phyloP scores from a whole-genome alignment of 2,888 invertebrate genomes.

The Harmothoe impar region DNA sequence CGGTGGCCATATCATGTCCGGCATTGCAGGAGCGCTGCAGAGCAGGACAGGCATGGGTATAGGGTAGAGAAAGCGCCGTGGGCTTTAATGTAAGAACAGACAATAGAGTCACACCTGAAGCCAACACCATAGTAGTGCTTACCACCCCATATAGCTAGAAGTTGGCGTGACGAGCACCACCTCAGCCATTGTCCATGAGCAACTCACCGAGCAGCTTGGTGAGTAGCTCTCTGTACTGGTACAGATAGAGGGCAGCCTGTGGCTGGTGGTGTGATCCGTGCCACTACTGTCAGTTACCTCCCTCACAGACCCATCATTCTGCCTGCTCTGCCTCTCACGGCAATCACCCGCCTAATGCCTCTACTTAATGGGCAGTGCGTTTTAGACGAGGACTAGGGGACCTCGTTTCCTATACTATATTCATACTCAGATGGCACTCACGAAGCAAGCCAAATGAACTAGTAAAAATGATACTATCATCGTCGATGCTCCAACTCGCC shows the following conservation, averaged over 20 bases:
- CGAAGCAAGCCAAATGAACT: no score
- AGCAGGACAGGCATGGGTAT: not conserved
- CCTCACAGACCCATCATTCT: not conserved
- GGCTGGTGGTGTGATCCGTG: not conserved
- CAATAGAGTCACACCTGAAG: conserved; percentile 3
- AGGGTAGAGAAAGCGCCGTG: not conserved
- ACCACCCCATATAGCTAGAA: not conserved
- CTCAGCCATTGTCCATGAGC: conserved; percentile 9
- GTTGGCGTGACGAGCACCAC: not conserved
- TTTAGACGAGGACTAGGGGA: no score
- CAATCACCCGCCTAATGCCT: not conserved
- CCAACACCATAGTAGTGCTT: not conserved
- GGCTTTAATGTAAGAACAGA: not conserved
- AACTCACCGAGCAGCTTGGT: not conserved
- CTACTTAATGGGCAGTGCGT: no score
- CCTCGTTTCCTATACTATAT: no score
- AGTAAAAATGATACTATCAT: no score
- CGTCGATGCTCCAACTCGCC: no score
- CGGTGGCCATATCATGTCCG: no score
- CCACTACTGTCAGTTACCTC: not conserved
- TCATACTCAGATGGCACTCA: no score
- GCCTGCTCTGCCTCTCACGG: not conserved
- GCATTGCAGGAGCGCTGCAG: no score
- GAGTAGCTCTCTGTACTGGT: not conserved
- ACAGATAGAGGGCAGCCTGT: not conserved